Base-by-base conservation (phyloP, 2,797 vertebrate genomes). In the Eleutherodactylus coqui region DNA sequence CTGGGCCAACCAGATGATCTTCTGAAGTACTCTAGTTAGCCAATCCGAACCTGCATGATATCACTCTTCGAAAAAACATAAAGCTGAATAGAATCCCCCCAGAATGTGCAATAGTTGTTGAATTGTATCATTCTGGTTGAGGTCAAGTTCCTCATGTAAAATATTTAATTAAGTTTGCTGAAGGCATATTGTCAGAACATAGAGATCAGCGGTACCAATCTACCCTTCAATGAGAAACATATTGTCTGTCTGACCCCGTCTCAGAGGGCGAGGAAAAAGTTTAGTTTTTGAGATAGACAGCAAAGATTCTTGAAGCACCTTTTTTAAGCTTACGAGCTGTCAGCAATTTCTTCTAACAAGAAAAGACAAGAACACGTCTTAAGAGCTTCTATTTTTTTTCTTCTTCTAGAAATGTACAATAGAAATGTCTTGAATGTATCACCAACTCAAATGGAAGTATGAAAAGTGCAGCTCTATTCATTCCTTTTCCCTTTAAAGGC, bases 341-440 rank as follows among this genome's bases (percentile, higher is more conserved):
- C 79, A 81, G 60, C 60, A 67, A 24, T 81, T 81, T 81, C 60
- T 49, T 49, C 51, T 67, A 49, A 81, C 62, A 47, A 81, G 79
- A 81, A 81, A 49, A 69, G 79, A 81, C 41, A 67, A 34, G 60
- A 67, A 49, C 45, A 24, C 60, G 29, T 49, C 19, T 81, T 49
- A 76, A 53, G 16, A 75, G 19, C 27, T 27, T 62, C 21, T 60
- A 36, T n/a, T 77, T 41, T 38, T 80, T 55, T 36, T 79, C 60
- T 32, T 64, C 41, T 79, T 62, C n/a, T 11, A 32, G 49, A 72
- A 80, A 47, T 67, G 27, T 43, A 45, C 58, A 79, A 16, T 2
- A 43, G 13, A 41, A 34, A 7, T 43, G 11, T 62, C 55, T 79
- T 1, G 38, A 45, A 64, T 24, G 19, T 75, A 34, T 76, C 75